Percentiles rank a stretch among this genome's conserved stretches.
Conservation (phyloP, 2,797 vertebrate species). For the Ctenopoma kingsleyae region DNA sequence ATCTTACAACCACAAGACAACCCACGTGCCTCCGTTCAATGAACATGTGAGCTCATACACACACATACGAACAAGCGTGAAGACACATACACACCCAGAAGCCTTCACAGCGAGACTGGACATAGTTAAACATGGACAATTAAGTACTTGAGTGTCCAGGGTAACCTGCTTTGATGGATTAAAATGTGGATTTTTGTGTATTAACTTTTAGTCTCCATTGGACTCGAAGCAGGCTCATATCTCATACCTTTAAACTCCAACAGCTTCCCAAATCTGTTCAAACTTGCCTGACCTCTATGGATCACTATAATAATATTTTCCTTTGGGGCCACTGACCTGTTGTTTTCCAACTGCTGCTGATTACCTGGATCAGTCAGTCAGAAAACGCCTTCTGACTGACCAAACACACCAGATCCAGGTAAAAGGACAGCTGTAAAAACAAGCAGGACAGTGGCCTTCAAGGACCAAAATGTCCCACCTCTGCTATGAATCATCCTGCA, state of each 20-base stretch:
- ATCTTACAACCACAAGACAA: slow-evolving; percentile 64
- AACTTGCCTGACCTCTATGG: background rate
- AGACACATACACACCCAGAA: background rate
- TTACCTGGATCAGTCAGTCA: too few relatives aligned
- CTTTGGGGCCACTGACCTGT: too few relatives aligned
- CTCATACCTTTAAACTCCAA: background rate
- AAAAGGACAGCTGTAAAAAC: too few relatives aligned
- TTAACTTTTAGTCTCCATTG: slow-evolving; percentile 1
- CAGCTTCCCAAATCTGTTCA: background rate
- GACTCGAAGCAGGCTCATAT: background rate
- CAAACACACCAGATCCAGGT: too few relatives aligned
- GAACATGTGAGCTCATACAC: slow-evolving; percentile 41
- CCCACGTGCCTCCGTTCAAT: slow-evolving; percentile 59
- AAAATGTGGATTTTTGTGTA: background rate
- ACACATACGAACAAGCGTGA: background rate
- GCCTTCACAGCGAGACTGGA: background rate
- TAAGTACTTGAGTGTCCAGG: background rate
- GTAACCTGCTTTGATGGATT: slow-evolving; percentile 18
- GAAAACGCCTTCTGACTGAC: too few relatives aligned
- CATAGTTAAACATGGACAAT: slow-evolving; percentile 11
- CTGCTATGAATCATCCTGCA: too few relatives aligned
- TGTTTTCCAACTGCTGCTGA: too few relatives aligned
- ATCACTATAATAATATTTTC: background rate
- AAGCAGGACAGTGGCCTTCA: too few relatives aligned
- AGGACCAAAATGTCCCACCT: too few relatives aligned